Base-by-base conservation (phyloP, 1,140 invertebrate genomes). In the Ceratoteleas bidentatus region DNA sequence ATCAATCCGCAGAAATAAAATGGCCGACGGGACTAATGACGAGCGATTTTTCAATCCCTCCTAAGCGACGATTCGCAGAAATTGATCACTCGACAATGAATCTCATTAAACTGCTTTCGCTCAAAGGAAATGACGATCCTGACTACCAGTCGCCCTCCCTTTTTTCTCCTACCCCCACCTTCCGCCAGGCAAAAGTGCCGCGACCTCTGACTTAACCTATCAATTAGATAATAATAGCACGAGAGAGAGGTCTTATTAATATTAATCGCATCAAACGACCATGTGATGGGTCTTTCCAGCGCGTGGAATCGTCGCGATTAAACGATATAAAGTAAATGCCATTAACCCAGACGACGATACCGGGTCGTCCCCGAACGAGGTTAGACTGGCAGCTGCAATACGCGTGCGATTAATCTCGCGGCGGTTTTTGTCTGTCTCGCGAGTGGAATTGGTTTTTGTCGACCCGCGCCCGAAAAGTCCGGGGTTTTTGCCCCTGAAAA, bases 281-380 rank as follows among this genome's bases (percentile, higher is more conserved):
- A 40, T 66, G 52, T 32, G 33, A 50, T 34, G 45, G 38, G 0
- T 24, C 34, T 10, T 47, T 58, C 43, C 15, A 32, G 16, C 49
- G 32, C 16, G 33, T 10, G 40, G 14, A 4, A 56, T 40, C 32
- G 32, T 13, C 8, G n/a, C 33, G 85, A 85, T 86, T 81, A 83
- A 87, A 64, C 66, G 74, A 83, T 70, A 77, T 70, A 68, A 84
- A 84, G 74, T 81, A 83, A 87, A 84, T 13, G 66, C 72, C 77
- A 85, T 85, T 85, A 85, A 86, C 85, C 84, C 70, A 38, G 70
- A 40, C 36, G 66, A 76, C 64, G 47, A 69, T 69, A 50, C 57
- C 64, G 62, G 54, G 43, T 66, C 54, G 50, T 53, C 69, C 47
- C 54, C 38, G 10, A 1, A 15, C 47, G 43, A 24, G 65, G 66